Base-by-base conservation (phyloP, 2,113 vertebrate species). In the Menura novaehollandiae region DNA sequence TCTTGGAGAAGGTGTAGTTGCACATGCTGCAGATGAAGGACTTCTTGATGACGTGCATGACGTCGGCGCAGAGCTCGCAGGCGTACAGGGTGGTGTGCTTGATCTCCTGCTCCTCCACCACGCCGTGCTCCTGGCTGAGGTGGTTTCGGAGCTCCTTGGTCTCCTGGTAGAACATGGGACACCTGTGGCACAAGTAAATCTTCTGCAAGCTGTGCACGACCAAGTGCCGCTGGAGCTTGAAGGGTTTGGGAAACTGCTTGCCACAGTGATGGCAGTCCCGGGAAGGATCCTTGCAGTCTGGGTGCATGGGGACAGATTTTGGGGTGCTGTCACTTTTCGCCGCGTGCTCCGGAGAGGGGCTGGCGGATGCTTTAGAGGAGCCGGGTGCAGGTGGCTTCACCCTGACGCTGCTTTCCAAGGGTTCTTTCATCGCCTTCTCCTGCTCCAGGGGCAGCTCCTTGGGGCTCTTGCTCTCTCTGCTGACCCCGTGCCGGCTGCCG, bases 1-100 rank as follows among this genome's bases (percentile, higher is more conserved):
- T 99, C 95, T 99, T 99, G 41, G 99, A 99, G 94, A 99, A 99
- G 30, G 99, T 99, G 89, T 99, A 99, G 97, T 99, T 99, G 96
- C 99, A 99, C 92, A 99, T 98, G 98, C 99, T 99, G 97, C 99
- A 99, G 96, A 99, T 99, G 93, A 99, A 99, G n/a, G 99, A 99
- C 73, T 99, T 98, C 96, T 99, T 99, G 95, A 99, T 99, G 64
- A 99, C 98, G 6, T 99, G 99, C 98, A 99, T 99, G 95, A 99
- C 99, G 8, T 99, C 98, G 1, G 99, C 99, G 6, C 99, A 99
- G 32, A 99, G 99, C 97, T 99, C 99, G 13, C 99, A 99, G 44
- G 99, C 98, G 4, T 99, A 99, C 30, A 99, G 98, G 1, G 99
- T 99, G 28, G 99, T 99, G 97, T 99, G 99, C 95, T 98, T 99